A percentile compares a stretch with the other conserved stretches of the same genome.
Conservation (phyloP, 2,888 invertebrate genomes). For the Subacronicta megacephala region DNA sequence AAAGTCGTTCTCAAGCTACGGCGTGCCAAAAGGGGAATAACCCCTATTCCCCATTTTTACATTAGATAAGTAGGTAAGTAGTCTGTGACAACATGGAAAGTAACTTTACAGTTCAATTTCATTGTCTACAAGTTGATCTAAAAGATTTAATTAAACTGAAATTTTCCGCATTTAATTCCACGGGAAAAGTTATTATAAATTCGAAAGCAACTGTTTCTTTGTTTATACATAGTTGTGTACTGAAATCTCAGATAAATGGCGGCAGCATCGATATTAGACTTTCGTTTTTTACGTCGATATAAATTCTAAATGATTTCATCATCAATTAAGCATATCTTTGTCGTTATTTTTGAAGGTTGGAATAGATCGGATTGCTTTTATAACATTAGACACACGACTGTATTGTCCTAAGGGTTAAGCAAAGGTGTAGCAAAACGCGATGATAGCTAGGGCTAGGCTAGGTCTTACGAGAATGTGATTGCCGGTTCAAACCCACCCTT, state of each 20-base stretch:
- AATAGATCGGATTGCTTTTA: no score
- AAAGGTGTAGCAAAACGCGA: no score
- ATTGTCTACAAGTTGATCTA: constrained; percentile 2
- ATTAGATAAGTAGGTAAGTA: no score
- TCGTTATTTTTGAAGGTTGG: no score
- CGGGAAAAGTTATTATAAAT: constrained; percentile 18
- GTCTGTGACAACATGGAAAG: constrained; percentile 8
- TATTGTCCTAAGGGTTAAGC: no score
- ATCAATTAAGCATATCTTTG: constrained; percentile 10
- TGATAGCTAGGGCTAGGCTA: no score
- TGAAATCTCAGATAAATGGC: constrained; percentile 8
- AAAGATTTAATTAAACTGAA: constrained; percentile 12
- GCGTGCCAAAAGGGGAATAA: no score
- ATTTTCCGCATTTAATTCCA: constrained; percentile 23
- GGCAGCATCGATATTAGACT: constrained; percentile 4
- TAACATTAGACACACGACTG: no score
- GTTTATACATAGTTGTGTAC: constrained; percentile 12
- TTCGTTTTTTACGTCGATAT: constrained; percentile 6
- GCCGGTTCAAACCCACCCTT: no score
- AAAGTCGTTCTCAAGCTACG: no score
- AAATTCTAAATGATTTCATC: constrained; percentile 8
- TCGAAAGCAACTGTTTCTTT: constrained; percentile 22
- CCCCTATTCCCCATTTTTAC: no score
- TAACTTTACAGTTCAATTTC: constrained; percentile 5
- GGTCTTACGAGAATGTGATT: no score